Evolutionary conservation across 2,113 vertebrate genomes (phyloP), one percentile per base, ranked within the genome.

Genomic region (Miniopterus natalensis): DNA sequence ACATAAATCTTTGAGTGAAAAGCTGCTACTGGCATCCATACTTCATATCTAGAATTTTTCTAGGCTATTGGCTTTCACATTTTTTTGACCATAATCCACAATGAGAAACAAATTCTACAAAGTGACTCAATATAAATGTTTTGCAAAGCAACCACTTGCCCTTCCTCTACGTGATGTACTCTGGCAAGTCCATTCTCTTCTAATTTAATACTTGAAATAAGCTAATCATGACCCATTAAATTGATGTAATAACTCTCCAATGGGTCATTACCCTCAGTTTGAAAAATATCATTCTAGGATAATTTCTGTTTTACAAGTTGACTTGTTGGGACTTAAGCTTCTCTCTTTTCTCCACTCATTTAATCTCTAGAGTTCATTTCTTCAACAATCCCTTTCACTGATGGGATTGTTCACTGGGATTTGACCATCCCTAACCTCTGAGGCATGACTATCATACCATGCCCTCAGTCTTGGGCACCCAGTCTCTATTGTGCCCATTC

Each of bases 131-230:
- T n/a, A 70, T 36, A 85, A 13, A 70, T 49, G 31, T 84, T 90
- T 86, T 65, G 63, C 1, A 51, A 66, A 68, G 79, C 6, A 59
- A 73, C 87, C 45, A n/a, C 68, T 95, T 83, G n/a, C 6, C 31
- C 12, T 84, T 95, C 59, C 36, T 88, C 55, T 80, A 27, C 61
- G 55, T 89, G 79, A 80, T 91, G 5, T 77, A 51, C 23, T 84
- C 47, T 63, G 11, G 11, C 18, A 84, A 84, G 23, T 84, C 18
- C 40, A 59, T 71, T 95, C 36, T 90, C n/a, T 92, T 92, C 80
- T 86, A 89, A 88, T 74, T 93, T 85, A 81, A 55, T 87, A 89
- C 63, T 78, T 45, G n/a, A 84, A 90, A 65, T 74, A 93, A 86
- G 10, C 29, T 78, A 18, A 61, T 74, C 15, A 61, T 74, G 55